Conservation (phyloP, 2,888 invertebrate species). For the Macaria liturata region DNA sequence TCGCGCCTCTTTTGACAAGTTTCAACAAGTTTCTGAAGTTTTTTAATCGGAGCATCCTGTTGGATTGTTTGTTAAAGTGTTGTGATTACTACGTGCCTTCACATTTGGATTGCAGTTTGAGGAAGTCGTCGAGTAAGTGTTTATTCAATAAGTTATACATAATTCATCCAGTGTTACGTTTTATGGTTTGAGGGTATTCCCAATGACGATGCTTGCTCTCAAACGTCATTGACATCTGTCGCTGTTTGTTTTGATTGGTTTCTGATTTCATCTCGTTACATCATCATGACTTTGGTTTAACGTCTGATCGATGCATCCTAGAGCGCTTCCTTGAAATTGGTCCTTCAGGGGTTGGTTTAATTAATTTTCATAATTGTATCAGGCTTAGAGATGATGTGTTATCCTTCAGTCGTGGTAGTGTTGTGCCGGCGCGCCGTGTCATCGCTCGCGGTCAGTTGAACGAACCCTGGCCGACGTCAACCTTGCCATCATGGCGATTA, state of each 20-base stretch:
- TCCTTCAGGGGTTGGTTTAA: background rate
- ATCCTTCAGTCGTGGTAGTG: slow-evolving; percentile 31
- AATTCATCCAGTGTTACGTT: slow-evolving; percentile 2
- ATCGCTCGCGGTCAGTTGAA: slow-evolving; percentile 83
- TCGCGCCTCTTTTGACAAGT: slow-evolving; percentile 68
- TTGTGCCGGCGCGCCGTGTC: slow-evolving; percentile 73
- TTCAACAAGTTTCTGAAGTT: slow-evolving; percentile 68
- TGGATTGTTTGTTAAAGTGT: slow-evolving; percentile 56
- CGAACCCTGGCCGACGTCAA: slow-evolving; percentile 81
- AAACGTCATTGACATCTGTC: background rate
- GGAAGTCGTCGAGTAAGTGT: slow-evolving; percentile 59
- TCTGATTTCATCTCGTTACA: slow-evolving; percentile 28
- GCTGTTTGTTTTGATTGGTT: slow-evolving; percentile 10
- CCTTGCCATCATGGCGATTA: slow-evolving; percentile 82
- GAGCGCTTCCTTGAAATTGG: too few species aligned
- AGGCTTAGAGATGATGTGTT: background rate
- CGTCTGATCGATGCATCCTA: background rate
- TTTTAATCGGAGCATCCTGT: slow-evolving; percentile 42
- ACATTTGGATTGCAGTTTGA: slow-evolving; percentile 73
- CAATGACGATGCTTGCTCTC: background rate
- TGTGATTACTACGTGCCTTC: slow-evolving; percentile 20
- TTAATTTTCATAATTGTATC: too few species aligned
- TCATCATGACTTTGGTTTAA: slow-evolving; percentile 20
- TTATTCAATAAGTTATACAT: slow-evolving; percentile 28
- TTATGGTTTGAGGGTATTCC: slow-evolving; percentile 10